Conservation (phyloP, 2,888 invertebrate species). For the Caenorhabditis virilis region DNA sequence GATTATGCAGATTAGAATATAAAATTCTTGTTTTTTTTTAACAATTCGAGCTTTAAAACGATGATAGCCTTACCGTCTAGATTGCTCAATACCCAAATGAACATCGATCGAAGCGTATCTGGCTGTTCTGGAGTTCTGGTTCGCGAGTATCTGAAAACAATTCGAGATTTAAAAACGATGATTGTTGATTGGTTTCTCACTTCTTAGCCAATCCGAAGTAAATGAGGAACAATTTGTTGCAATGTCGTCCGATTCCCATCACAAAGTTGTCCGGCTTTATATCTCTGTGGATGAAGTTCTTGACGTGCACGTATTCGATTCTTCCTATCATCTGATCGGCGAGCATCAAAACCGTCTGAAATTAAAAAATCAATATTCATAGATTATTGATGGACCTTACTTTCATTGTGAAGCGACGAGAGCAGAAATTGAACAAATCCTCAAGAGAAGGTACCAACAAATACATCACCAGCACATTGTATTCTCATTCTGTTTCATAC, state of each 20-base stretch:
- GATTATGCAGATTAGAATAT: too few relatives aligned
- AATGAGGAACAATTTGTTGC: slow-evolving; percentile 94
- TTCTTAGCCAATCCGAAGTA: slow-evolving; percentile 99
- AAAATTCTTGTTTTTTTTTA: too few relatives aligned
- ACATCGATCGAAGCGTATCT: slow-evolving; percentile 99
- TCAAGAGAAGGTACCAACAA: slow-evolving; percentile 94
- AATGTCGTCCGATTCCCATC: slow-evolving; percentile 97
- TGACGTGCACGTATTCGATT: slow-evolving; percentile 96
- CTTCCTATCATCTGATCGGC: slow-evolving; percentile 87
- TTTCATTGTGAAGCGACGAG: slow-evolving; percentile 97
- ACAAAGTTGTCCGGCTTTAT: slow-evolving; percentile 90
- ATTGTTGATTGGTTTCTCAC: slow-evolving; percentile 48
- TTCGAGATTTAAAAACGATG: too few relatives aligned
- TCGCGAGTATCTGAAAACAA: slow-evolving; percentile 77
- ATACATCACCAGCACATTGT: slow-evolving; percentile 99
- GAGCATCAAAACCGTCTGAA: slow-evolving; percentile 90
- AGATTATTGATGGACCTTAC: slow-evolving; percentile 30
- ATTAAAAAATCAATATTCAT: background rate
- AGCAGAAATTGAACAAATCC: slow-evolving; percentile 98
- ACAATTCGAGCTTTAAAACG: too few relatives aligned
- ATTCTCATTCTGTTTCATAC: slow-evolving; percentile 92
- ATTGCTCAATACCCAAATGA: slow-evolving; percentile 79
- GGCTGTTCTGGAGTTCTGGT: slow-evolving; percentile 87
- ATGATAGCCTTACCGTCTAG: slow-evolving; percentile 50
- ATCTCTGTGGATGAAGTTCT: slow-evolving; percentile 90